These are phyloP conservation scores for Theonella swinhoei DNA, from an alignment of 37 sponge, comb jelly and placozoan species.

Conservation along the genomic window DNA sequence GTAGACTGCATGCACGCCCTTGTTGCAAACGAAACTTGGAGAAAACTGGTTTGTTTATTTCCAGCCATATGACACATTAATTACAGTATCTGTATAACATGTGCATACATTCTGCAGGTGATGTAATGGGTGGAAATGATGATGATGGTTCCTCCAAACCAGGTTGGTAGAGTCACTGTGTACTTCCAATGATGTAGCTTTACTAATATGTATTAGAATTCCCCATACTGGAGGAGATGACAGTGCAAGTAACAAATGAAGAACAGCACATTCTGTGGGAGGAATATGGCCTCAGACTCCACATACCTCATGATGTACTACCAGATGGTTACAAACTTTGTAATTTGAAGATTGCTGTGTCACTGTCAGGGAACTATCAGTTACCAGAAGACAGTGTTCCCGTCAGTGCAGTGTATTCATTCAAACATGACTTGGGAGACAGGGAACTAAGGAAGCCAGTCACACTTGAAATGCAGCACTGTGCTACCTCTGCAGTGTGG, in stretches of 20 bases:
- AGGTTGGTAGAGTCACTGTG: too few relatives aligned
- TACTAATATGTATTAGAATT: too few relatives aligned
- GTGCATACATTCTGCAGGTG: too few relatives aligned
- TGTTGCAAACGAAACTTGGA: too few relatives aligned
- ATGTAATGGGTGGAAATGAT: too few relatives aligned
- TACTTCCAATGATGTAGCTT: too few relatives aligned
- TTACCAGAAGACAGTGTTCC: background rate
- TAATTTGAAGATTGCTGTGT: background rate
- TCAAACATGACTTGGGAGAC: background rate
- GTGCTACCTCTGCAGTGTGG: background rate
- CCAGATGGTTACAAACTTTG: background rate
- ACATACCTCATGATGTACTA: background rate
- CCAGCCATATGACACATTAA: too few relatives aligned
- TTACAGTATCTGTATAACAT: too few relatives aligned
- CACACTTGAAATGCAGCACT: background rate
- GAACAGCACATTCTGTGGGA: background rate
- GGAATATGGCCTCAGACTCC: background rate
- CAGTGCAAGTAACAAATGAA: background rate
- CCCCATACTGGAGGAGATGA: background rate
- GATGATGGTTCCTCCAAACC: too few relatives aligned
- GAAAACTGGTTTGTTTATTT: too few relatives aligned
- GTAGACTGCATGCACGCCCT: too few relatives aligned
- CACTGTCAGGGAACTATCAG: background rate
- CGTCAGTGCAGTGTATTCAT: background rate
- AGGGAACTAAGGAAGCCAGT: background rate